Base-by-base conservation (phyloP, 2,797 vertebrate species). In the Acipenser ruthenus region DNA sequence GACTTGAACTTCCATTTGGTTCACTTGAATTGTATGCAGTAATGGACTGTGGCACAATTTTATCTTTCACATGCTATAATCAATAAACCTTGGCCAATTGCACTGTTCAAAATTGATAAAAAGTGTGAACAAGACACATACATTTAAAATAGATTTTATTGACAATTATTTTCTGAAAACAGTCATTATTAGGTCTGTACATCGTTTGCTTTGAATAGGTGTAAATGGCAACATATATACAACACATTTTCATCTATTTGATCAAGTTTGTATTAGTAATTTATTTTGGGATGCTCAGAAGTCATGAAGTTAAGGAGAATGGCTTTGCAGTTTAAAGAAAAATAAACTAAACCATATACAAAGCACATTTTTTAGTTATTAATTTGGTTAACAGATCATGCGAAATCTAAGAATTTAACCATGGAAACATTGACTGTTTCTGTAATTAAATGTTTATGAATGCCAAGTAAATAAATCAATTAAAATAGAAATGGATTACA, bases 1-100 rank as follows among this genome's bases (percentile, higher is more conserved):
- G 90, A 89, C 73, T 13, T 77, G 82, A 84, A 86, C 77, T 88
- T 88, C 82, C 79, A 74, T 85, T 84, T 79, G 82, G 73, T 83
- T 70, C n/a, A 68, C 65, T 4, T 67, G 65, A 73, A 7, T 78
- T 74, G 68, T 72, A 60, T 52, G 66, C 71, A 47, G 37, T 37
- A 37, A 37, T 37, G 37, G 37, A 1, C 0, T 73, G 65, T 71
- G 71, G 37, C 37, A 37, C 3, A 4, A 37, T 37, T 37, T 4
- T 37, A 37, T 37, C 37, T 37, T 37, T 37, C 37, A 37, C 37
- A 37, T 37, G 23, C 9, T 66, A 49, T 13, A n/a, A 6, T 58
- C 48, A 49, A 53, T 66, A 37, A 37, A 37, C 5, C 3, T 37
- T 37, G 37, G 37, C 37, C 37, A 37, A 37, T 37, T 37, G 37